Percentiles rank a stretch among this genome's conserved stretches.
These are phyloP conservation scores for Gastrophysa polygoni DNA, from an alignment of 2,888 invertebrate genomes.

Conservation along the genomic window DNA sequence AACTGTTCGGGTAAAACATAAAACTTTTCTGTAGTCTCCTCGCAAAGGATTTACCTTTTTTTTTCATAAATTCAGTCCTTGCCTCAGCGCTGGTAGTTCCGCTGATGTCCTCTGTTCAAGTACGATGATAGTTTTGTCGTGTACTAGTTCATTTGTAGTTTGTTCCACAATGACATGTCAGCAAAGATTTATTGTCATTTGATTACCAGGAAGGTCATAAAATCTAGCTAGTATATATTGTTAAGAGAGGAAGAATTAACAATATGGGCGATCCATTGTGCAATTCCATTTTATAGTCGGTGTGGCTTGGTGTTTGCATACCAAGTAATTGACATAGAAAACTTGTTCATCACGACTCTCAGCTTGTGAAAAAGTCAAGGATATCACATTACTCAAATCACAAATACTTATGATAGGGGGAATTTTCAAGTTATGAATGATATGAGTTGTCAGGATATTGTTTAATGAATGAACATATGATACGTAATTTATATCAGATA, in stretches of 20 bases:
- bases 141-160: conserved; percentile 1
- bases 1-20: too few relatives aligned
- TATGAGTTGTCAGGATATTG: too few relatives aligned
- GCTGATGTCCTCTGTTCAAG: conserved; percentile 2
- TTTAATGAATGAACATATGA: too few relatives aligned
- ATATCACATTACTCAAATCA: too few relatives aligned
- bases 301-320: too few relatives aligned
- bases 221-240: conserved; percentile 12
- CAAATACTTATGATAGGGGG: too few relatives aligned
- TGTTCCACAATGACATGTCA: conserved; percentile 14
- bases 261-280: not conserved
- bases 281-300: not conserved
- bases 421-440: too few relatives aligned
- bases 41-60: not conserved
- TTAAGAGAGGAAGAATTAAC: conserved; percentile 6
- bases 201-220: conserved; percentile 17
- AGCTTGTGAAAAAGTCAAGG: too few relatives aligned
- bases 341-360: too few relatives aligned
- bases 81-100: conserved; percentile 5
- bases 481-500: too few relatives aligned
- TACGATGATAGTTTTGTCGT: not conserved
- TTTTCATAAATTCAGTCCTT: not conserved
- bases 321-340: too few relatives aligned
- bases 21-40: not conserved
- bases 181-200: conserved; percentile 11